Conservation (phyloP, 2,797 vertebrate species). For the Tragelaphus eurycerus region DNA sequence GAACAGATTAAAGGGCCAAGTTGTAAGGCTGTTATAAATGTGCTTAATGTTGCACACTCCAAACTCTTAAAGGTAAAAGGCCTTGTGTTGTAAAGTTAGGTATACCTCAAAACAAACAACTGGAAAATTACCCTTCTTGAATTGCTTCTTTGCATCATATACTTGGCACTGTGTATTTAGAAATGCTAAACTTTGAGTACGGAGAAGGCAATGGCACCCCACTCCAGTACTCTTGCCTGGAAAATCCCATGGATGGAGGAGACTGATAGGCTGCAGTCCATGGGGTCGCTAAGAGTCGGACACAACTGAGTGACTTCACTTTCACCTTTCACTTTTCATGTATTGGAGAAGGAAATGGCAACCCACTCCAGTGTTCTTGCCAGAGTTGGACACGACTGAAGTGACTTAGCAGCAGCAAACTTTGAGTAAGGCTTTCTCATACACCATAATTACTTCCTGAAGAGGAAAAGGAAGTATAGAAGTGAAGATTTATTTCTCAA, state of each 20-base stretch:
- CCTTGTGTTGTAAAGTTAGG: not conserved
- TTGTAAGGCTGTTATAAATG: conserved; percentile 86
- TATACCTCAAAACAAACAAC: not conserved
- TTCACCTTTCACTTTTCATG: no score
- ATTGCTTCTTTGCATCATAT: not conserved
- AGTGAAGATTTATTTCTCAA: conserved; percentile 30
- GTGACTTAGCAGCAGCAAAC: not conserved
- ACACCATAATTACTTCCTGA: not conserved
- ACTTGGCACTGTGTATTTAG: not conserved
- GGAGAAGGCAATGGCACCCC: no score
- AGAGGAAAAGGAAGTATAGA: not conserved
- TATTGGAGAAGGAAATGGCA: no score
- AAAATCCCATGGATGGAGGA: no score
- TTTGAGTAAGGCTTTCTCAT: not conserved
- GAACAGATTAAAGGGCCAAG: conserved; percentile 86
- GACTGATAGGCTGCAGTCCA: no score
- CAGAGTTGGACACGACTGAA: no score
- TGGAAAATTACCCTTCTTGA: not conserved
- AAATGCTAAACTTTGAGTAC: not conserved
- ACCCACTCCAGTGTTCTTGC: no score
- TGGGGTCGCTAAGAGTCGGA: no score
- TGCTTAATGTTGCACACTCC: conserved; percentile 85
- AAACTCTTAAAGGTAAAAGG: conserved; percentile 85
- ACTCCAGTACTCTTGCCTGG: no score
- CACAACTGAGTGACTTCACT: no score